Evolutionary conservation across 1,140 invertebrate species (phyloP), one percentile per base, ranked within the genome.

Genomic region (Calliopsis andreniformis): DNA sequence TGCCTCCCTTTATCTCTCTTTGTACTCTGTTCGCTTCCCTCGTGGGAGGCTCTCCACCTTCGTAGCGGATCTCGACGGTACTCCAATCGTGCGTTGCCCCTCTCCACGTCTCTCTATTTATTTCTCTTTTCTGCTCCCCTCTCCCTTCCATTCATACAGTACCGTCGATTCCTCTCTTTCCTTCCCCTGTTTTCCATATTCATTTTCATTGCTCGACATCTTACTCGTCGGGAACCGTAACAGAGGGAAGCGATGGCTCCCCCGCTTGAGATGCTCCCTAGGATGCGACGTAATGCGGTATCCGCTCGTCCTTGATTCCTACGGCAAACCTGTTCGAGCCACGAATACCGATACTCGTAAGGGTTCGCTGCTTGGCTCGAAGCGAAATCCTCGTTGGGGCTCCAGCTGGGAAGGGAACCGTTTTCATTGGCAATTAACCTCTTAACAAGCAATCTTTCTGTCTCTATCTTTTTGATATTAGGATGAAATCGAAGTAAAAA

Each of bases 291-390:
- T 79, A 75, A 82, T 47, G 70, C 43, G 59, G 67, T 80, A 73
- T 56, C 51, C 62, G 55, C 47, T 75, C 78, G 80, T 81, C 75
- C 78, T 78, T 81, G 80, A 82, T 82, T 81, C 39, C 45, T 51
- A 47, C 47, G 47, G 55, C 43, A 71, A 71, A 76, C 66, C 55
- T 68, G 30, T 68, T 82, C 68, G 56, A 76, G 51, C 43, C 35
- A 64, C 53, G 64, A 80, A 78, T 69, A 59, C 80, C 72, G 67
- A 71, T 77, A 68, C n/a, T 66, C 59, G 56, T 63, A 25, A 0
- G 18, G 35, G 35, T 10, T 39, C 35, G 35, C 3, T 39, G 35
- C 35, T 39, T 10, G 35, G 70, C 5, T 10, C 23, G 12, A 28
- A 42, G 18, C 16, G 16, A 47, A 47, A n/a, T 47, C 18, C 45